Conservation (phyloP, 2,888 invertebrate genomes). For the Polyploca ridens region DNA sequence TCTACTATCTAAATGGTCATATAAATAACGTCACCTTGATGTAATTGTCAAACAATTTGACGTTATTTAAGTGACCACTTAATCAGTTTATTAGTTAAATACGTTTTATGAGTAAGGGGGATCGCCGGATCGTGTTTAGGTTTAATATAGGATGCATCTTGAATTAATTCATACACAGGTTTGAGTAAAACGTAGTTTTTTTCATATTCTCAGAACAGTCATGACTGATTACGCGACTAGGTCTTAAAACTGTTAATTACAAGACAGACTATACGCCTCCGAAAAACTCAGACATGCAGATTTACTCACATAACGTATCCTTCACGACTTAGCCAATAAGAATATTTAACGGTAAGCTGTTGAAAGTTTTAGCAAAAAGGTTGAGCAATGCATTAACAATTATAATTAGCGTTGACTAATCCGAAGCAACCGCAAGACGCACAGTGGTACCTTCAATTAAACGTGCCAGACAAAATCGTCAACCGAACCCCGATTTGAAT, state of each 20-base stretch:
- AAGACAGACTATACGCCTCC: background rate
- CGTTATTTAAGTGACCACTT: no score
- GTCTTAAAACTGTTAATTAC: background rate
- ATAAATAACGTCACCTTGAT: no score
- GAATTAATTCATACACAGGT: no score
- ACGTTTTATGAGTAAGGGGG: no score
- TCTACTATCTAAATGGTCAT: no score
- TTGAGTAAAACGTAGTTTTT: no score
- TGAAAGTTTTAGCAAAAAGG: slow-evolving; percentile 1
- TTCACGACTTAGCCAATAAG: background rate
- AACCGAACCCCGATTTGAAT: slow-evolving; percentile 79
- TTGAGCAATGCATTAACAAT: slow-evolving; percentile 10
- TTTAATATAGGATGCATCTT: no score
- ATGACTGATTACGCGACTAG: background rate
- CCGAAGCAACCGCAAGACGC: slow-evolving; percentile 35
- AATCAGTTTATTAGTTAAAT: no score
- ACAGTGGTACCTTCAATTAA: slow-evolving; percentile 70
- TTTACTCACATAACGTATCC: background rate
- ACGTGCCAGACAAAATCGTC: slow-evolving; percentile 69
- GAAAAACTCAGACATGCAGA: slow-evolving; percentile 1
- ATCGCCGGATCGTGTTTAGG: no score
- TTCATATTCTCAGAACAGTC: background rate
- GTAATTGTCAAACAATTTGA: no score
- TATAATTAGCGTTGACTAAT: slow-evolving; percentile 18
- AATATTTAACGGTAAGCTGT: background rate